Evolutionary conservation across 2,888 invertebrate species (phyloP).

Genomic region (Oegoconia quadripuncta): DNA sequence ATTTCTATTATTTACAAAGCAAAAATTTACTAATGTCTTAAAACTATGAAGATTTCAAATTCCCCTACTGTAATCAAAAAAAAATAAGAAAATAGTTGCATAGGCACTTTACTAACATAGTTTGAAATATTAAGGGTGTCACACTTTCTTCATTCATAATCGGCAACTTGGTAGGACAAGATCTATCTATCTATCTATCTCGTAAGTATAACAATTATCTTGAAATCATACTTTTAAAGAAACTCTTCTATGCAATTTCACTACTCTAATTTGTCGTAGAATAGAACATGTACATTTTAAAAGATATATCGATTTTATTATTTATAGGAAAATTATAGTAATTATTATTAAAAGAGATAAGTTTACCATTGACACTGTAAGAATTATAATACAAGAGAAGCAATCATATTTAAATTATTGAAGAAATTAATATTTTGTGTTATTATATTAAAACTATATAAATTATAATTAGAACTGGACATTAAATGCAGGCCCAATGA

Average conservation of each 20-base stretch:
- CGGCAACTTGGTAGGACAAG: too few species aligned
- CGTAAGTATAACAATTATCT: conserved; percentile 4
- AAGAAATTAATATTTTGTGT: conserved; percentile 1
- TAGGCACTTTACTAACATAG: too few species aligned
- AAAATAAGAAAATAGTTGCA: too few species aligned
- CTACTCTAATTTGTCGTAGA: conserved; percentile 64
- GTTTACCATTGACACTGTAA: conserved; percentile 24
- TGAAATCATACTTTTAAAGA: conserved; percentile 4
- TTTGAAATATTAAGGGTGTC: too few species aligned
- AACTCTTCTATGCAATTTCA: conserved; percentile 19
- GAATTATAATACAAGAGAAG: conserved; percentile 8
- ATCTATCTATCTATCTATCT: conserved; percentile 8
- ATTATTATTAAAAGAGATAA: conserved; percentile 34
- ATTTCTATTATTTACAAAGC: too few species aligned
- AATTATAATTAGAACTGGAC: conserved; percentile 30
- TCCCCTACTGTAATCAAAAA: too few species aligned
- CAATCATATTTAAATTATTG: conserved; percentile 14
- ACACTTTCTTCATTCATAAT: too few species aligned
- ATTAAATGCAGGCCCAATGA: conserved; percentile 23
- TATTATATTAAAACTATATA: conserved; percentile 10
- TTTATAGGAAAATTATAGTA: conserved; percentile 52
- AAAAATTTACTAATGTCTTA: too few species aligned
- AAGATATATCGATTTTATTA: conserved; percentile 70
- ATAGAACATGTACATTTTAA: conserved; percentile 72
- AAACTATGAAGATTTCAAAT: too few species aligned